Percentiles rank a stretch among this genome's conserved stretches.
Conservation (phyloP, 2,797 vertebrate species). For the Margarornis squamiger region DNA sequence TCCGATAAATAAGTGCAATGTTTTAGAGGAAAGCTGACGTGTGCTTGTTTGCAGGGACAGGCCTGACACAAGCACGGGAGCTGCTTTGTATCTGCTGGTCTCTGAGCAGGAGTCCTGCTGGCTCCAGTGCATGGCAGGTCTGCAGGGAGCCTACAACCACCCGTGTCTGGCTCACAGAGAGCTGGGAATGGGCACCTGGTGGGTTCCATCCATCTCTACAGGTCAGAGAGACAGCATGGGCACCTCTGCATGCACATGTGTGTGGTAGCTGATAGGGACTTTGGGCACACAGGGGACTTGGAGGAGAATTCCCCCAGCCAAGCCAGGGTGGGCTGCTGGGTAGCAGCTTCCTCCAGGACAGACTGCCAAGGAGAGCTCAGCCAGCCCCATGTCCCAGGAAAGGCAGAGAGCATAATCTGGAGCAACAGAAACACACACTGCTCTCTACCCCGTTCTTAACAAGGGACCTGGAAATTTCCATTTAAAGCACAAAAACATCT, state of each 20-base stretch:
- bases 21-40: not conserved
- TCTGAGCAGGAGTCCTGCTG: not conserved
- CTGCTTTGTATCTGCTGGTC: not conserved
- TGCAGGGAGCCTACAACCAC: not conserved
- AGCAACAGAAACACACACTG: not conserved
- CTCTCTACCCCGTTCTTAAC: not conserved
- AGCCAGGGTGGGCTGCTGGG: not conserved
- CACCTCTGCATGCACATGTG: rapidly evolving
- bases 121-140: rapidly evolving
- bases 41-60: not conserved
- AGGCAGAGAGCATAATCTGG: not conserved
- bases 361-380: not conserved
- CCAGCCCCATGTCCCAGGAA: not conserved
- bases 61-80: not conserved
- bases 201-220: rapidly evolving
- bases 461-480: not conserved
- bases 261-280: rapidly evolving
- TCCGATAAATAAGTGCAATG: not conserved
- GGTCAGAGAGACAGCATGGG: rapidly evolving
- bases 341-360: not conserved
- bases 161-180: rapidly evolving
- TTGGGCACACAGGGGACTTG: too few species aligned
- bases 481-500: not conserved
- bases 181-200: rapidly evolving
- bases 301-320: not conserved